A percentile compares a stretch with the other conserved stretches of the same genome.
phyloP scores from a whole-genome alignment of 2,113 vertebrate species.

The Chaenogobius annularis region DNA sequence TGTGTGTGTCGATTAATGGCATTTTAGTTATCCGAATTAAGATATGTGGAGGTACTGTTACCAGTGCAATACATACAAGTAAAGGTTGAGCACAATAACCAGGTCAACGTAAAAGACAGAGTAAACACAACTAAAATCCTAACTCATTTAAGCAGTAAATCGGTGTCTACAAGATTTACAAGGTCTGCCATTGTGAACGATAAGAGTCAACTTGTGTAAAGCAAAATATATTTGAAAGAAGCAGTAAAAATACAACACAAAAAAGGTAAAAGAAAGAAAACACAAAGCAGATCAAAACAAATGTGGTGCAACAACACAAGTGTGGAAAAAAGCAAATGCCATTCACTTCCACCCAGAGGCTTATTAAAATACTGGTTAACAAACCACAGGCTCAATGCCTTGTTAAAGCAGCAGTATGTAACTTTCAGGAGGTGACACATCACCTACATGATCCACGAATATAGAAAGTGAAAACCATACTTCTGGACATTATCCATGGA shows the following conservation, averaged over 20 bases:
- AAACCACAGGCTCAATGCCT: not conserved
- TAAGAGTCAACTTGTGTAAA: not conserved
- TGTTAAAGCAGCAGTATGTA: too few relatives aligned
- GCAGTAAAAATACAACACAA: too few relatives aligned
- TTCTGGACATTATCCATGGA: too few relatives aligned
- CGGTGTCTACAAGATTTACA: not conserved
- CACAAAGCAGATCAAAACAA: too few relatives aligned
- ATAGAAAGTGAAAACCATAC: too few relatives aligned
- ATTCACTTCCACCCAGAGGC: conserved; percentile 6
- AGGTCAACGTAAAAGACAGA: not conserved
- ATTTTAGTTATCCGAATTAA: not conserved
- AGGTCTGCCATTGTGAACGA: conserved; percentile 9
- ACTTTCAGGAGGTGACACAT: too few relatives aligned
- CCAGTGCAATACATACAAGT: conserved; percentile 3
- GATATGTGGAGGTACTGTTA: not conserved
- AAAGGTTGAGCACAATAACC: not conserved
- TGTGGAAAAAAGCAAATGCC: conserved; percentile 28
- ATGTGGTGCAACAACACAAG: not conserved
- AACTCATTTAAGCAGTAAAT: not conserved
- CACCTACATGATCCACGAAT: too few relatives aligned
- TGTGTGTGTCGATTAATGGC: not conserved
- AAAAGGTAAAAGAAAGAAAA: too few relatives aligned
- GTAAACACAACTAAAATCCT: not conserved
- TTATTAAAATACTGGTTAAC: conserved; percentile 1
- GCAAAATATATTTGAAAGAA: too few relatives aligned